Evolutionary conservation across 2,888 invertebrate species (phyloP), one percentile per base, ranked within the genome.

Genomic region (Auanema freiburgensis): DNA sequence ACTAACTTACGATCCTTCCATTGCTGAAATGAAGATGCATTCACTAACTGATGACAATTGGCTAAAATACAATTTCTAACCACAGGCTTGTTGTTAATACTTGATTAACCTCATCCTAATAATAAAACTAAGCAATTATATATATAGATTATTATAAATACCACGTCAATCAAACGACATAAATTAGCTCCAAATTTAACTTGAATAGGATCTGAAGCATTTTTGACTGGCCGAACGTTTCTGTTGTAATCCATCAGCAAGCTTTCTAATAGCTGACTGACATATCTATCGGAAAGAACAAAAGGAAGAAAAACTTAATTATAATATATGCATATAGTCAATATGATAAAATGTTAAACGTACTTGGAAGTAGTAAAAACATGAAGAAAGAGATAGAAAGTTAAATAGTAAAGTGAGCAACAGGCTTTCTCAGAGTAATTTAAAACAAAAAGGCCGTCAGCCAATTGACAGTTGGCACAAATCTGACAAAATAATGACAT

Each of bases 1-100:
- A 63, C 63, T 67, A 93, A 88, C 85, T 93, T 93, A 88, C 93
- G 92, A 87, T 94, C 93, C 85, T 92, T 91, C 93, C 93, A 93
- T 71, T 90, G 90, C 76, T 76, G 67, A 63, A 42, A 55, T 25
- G 54, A 10, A 18, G 14, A 11, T 12, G 11, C 11, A 14, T 12
- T 33, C 33, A 33, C 3, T 33, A 3, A 33, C 8, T 33, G 3
- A 8, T 33, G 4, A 33, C 3, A 33, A 33, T 33, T 33, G 8
- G 33, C 4, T n/a, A 33, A 33, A 33, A 33, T 12, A 76, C 76
- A 75, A 77, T 76, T 65, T 77, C 76, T 24, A 77, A 55, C 77
- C 76, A 76, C 10, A 77, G 59, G 65, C 74, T 77, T n/a, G 74
- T 75, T 14, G 76, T 77, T 11, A 77, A 41, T 10, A 76, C 74